These are phyloP conservation scores for Synergus itoensis DNA, from an alignment of 2,888 invertebrate genomes.

Conservation along the genomic window DNA sequence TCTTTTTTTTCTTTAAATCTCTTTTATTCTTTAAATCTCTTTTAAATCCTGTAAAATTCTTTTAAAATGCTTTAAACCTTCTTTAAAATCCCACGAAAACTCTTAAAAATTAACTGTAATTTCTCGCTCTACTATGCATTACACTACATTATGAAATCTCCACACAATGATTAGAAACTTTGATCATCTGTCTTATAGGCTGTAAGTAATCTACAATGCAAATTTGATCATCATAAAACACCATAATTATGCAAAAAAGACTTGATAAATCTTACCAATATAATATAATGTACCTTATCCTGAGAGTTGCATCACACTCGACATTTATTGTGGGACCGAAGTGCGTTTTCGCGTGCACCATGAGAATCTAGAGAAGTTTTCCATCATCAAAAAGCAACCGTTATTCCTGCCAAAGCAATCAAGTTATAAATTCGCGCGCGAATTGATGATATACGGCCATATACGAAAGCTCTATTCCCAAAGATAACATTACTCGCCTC, in stretches of 20 bases:
- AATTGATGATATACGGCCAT: constrained; percentile 1
- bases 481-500: constrained; percentile 1
- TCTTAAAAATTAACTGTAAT: too few relatives aligned
- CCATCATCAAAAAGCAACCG: not conserved
- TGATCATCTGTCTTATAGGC: not conserved
- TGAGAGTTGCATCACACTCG: not conserved
- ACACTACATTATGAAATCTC: too few relatives aligned
- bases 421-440: not conserved
- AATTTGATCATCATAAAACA: too few relatives aligned
- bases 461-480: not conserved
- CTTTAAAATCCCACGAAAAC: too few relatives aligned
- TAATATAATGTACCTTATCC: not conserved
- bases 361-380: not conserved
- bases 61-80: too few relatives aligned
- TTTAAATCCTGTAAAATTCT: too few relatives aligned
- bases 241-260: not conserved
- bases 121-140: too few relatives aligned
- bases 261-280: not conserved
- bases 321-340: not conserved
- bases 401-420: not conserved
- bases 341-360: not conserved
- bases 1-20: too few relatives aligned
- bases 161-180: not conserved
- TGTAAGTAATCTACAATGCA: not conserved
- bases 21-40: too few relatives aligned